phyloP scores from a whole-genome alignment of 2,888 invertebrate species.

The Alsophila aescularia region DNA sequence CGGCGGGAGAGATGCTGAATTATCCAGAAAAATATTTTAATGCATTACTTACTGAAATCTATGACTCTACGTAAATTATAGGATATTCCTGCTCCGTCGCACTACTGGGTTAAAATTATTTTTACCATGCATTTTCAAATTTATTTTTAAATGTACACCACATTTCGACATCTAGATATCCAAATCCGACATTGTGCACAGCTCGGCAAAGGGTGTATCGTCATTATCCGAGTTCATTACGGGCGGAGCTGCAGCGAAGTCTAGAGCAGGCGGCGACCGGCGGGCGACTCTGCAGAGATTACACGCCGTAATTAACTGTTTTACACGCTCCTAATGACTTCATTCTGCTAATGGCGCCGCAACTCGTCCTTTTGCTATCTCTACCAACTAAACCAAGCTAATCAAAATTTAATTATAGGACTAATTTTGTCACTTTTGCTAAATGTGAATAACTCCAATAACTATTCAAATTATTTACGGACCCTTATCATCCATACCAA shows the following conservation, averaged over 20 bases:
- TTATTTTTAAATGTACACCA: no score
- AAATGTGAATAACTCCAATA: not conserved
- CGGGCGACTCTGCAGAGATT: conserved; percentile 59
- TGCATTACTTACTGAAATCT: no score
- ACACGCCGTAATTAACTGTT: conserved; percentile 76
- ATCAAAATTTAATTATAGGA: conserved; percentile 12
- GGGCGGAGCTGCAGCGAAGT: conserved; percentile 55
- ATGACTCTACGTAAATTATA: not conserved
- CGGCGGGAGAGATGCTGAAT: no score
- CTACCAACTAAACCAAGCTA: conserved; percentile 6
- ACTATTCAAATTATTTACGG: no score
- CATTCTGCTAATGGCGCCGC: conserved; percentile 78
- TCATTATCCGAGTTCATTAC: conserved; percentile 59
- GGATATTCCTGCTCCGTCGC: no score
- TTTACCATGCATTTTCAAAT: no score
- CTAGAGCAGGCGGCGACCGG: conserved; percentile 49
- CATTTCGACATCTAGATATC: not conserved
- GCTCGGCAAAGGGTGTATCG: not conserved
- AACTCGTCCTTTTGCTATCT: conserved; percentile 61
- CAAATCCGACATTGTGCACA: not conserved
- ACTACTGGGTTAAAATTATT: no score
- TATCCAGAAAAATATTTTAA: no score
- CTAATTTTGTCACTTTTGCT: conserved; percentile 6
- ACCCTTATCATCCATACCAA: no score
- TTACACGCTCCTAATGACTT: conserved; percentile 81